Base-by-base conservation (phyloP, 2,797 vertebrate genomes). In the Eulemur coronatus region DNA sequence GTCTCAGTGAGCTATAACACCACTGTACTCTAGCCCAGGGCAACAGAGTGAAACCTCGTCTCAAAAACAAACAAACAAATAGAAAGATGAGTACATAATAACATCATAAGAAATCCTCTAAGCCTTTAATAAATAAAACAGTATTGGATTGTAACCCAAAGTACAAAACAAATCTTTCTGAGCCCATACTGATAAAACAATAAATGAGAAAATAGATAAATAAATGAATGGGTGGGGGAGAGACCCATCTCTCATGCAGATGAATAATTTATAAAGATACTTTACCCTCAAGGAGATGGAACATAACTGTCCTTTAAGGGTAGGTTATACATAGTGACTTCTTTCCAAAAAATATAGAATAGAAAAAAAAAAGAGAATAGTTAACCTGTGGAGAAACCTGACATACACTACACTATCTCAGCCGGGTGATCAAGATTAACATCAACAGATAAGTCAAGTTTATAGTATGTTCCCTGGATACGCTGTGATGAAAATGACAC, bases 81-180 rank as follows among this genome's bases (percentile, higher is more conserved):
- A 24, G 12, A 35, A 80, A 65, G 5, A 30, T 46, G 6, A 90
- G 26, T 65, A 76, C 52, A 9, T 30, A 72, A 95, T 50, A 43
- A 59, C 5, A 87, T 35, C 20, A 15, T 48, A 61, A 94, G n/a
- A 63, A 85, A 89, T 50, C 15, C 24, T 85, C 7, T 28, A 76
- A 46, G 7, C 80, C 65, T 81, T 84, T 69, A 95, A 85, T 89
- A 86, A 93, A 87, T 59, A 89, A 88, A 95, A 84, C 13, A 89
- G 8, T 50, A 84, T 17, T 91, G 13, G n/a, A 89, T 59, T 72
- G 72, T 79, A 61, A 94, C 26, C 3, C 65, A 95, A 94, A 86
- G 18, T 82, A 79, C 41, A 91, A 90, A 94, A 73, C 12, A 57
- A 93, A 94, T 80, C 59, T 33, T 41, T 65, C 59, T 72, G 41